Conservation (phyloP, 2,113 vertebrate genomes). For the human region GRCh38 chrX:49861501-49862000, state of each 20-base stretch:
- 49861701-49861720: not conserved
- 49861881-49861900: not conserved
- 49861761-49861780: too few species aligned
- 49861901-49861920: not conserved
- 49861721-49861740: constrained; percentile 6
- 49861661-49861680: not conserved
- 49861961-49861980: constrained; percentile 4
- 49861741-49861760: not conserved
- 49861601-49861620: not conserved
- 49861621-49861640: not conserved
- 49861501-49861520: not conserved
- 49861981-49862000: not conserved
- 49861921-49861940: not conserved
- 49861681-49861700: not conserved
- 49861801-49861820: not conserved
- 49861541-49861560: constrained; percentile 13
- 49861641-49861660: not conserved
- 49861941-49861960: not conserved
- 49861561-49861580: not conserved
- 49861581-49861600: constrained; percentile 4
- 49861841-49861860: not conserved
- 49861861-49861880: not conserved
- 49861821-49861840: constrained; percentile 14
- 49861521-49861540: constrained; percentile 14
- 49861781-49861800: not conserved